Evolutionary conservation across 1,140 invertebrate species (phyloP), one percentile per base, ranked within the genome.

Genomic region (Drosophila cardini): DNA sequence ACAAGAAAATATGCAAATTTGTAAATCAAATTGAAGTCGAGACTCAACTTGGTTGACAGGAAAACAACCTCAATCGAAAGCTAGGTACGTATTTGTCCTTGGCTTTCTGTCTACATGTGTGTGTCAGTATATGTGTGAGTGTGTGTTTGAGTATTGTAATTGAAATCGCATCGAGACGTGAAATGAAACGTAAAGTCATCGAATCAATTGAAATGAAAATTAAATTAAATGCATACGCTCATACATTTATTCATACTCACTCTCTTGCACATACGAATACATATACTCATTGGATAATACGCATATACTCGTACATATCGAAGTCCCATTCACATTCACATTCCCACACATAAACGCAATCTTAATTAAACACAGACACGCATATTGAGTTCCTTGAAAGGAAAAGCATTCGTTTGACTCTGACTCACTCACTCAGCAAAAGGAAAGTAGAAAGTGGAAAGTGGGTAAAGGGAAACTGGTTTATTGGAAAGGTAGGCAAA

Each of bases 191-290:
- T 89, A 84, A 89, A 89, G 85, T 89, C 84, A 89, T 89, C 77
- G 84, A 89, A 89, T 89, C 84, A 89, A 89, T 89, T 84, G 80
- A 89, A 89, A 89, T 89, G 84, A 89, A 89, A 89, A 89, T 89
- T 89, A 89, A 89, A 89, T 89, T 89, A 89, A 89, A 89, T 89
- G 84, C 85, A 80, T 78, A 61, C 84, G 63, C 77, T 80, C 80
- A 87, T 87, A 87, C 84, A 87, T 86, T 82, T 83, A 87, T 86
- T 86, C 83, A 86, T 86, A 83, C 86, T 38, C 65, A 16, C 57
- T 34, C 68, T 13, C 71, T 50, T 15, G 50, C 18, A 52, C 61
- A 26, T 4, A 53, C 7, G 72, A 57, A 69, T 36, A 40, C 55
- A 45, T 21, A 43, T 38, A 64, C 32, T 62, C 60, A 50, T 11